Base-by-base conservation (phyloP, 2,797 vertebrate genomes). In the Novumbra hubbsi region DNA sequence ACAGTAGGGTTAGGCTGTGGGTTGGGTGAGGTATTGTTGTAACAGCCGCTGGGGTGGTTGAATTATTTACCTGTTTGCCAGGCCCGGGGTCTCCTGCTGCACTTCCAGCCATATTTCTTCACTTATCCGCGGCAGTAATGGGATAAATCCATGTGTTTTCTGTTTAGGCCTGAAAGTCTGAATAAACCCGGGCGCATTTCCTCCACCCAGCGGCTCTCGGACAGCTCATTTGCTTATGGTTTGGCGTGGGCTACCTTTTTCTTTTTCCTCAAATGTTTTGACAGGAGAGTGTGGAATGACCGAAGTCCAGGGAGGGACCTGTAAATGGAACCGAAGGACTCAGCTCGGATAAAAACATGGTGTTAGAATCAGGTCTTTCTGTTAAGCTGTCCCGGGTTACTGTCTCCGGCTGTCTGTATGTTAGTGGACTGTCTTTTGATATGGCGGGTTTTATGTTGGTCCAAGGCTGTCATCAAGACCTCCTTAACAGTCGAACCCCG, bases 181-280 rank as follows among this genome's bases (percentile, higher is more conserved):
- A 91, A 92, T 91, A 86, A 88, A 83, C 85, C 80, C 49, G 81
- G 52, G 57, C 75, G 85, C 79, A 85, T 85, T 91, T 90, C 38
- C 73, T 84, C 84, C 71, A 78, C 78, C 83, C 80, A 82, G 85
- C 72, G 83, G 86, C 87, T 88, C 84, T 79, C 73, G 89, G 86
- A 81, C 1, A 81, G 84, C 83, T 88, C 85, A 88, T 89, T 84
- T 88, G 83, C 83, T 87, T 88, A 87, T 77, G 83, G 84, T 87
- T 78, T 81, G 78, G 83, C 79, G 84, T 84, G 79, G 79, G 85
- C 78, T 83, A 80, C 84, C 1, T 52, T 52, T 19, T 52, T 21
- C n/a, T 57, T n/a, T 55, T 5, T 55, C 19, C n/a, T 38, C 34
- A 7, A 12, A 45, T 45, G 11, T 45, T 45, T 45, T 45, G 3